Evolutionary conservation across 2,797 vertebrate species (phyloP).

Genomic region (Coranthus polyacanthus): DNA sequence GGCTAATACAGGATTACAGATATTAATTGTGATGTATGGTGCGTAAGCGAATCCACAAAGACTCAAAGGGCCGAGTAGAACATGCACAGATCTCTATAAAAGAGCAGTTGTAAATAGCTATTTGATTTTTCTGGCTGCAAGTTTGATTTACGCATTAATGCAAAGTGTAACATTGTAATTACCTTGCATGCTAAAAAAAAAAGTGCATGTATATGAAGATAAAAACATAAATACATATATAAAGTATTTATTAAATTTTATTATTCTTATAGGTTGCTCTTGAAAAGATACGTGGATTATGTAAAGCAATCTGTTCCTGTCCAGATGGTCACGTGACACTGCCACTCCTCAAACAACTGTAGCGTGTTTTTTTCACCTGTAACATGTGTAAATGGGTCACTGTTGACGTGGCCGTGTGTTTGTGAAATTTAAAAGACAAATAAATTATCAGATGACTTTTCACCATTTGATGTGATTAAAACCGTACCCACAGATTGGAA

Average conservation of each 20-base stretch:
- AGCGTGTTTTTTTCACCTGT: constrained; percentile 58
- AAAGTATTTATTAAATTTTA: constrained; percentile 73
- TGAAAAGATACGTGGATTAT: constrained; percentile 57
- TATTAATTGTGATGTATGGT: constrained; percentile 27
- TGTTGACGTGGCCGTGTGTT: constrained; percentile 62
- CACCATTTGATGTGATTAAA: constrained; percentile 61
- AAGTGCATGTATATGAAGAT: constrained; percentile 78
- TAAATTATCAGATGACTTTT: constrained; percentile 71
- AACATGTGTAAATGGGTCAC: constrained; percentile 59
- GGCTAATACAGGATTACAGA: constrained; percentile 42
- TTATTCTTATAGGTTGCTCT: constrained; percentile 83
- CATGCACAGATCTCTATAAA: constrained; percentile 53
- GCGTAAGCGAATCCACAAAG: constrained; percentile 51
- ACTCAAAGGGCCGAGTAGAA: constrained; percentile 21
- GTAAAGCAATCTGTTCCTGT: constrained; percentile 79
- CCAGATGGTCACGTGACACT: constrained; percentile 85
- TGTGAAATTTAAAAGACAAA: constrained; percentile 71
- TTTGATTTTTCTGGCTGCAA: constrained; percentile 65
- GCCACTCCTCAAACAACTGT: constrained; percentile 69
- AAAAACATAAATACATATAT: constrained; percentile 46
- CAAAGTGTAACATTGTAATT: constrained; percentile 79
- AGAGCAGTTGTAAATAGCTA: constrained; percentile 83
- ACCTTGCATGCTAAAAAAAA: constrained; percentile 87
- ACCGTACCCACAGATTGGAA: constrained; percentile 16
- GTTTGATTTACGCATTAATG: constrained; percentile 64